Conservation (phyloP, 64 coral and sea anemone genomes). For the Pocillopora damicornis region DNA sequence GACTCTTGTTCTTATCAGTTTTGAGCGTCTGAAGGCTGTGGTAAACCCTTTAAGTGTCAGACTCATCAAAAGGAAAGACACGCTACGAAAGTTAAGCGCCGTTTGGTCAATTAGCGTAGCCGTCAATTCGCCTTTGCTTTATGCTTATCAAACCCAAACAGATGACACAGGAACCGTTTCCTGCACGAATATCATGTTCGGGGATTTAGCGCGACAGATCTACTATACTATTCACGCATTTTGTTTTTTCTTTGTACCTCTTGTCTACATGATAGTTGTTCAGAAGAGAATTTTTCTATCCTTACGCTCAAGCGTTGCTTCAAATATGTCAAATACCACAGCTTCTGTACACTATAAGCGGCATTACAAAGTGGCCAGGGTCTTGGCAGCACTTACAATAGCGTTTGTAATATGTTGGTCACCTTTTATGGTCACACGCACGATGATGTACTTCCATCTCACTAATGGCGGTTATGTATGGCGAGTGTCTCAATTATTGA, state of each 20-base stretch:
- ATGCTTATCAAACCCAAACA: slow-evolving; percentile 10
- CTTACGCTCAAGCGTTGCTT: neutral
- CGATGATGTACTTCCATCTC: slow-evolving; percentile 40
- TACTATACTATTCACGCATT: slow-evolving; percentile 39
- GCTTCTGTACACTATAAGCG: neutral
- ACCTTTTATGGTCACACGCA: slow-evolving; percentile 39
- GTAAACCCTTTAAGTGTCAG: neutral
- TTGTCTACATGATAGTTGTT: slow-evolving; percentile 1
- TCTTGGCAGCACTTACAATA: slow-evolving; percentile 12
- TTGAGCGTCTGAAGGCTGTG: slow-evolving; percentile 34
- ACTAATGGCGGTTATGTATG: slow-evolving; percentile 17
- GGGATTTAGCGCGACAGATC: slow-evolving; percentile 36
- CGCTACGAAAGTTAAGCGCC: neutral
- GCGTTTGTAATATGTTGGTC: slow-evolving; percentile 44
- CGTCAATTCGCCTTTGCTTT: slow-evolving; percentile 33
- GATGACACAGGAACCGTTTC: neutral
- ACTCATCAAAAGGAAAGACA: neutral
- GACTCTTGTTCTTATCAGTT: slow-evolving; percentile 42
- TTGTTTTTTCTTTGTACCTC: slow-evolving; percentile 26
- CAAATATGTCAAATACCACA: neutral
- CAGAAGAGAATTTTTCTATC: slow-evolving; percentile 19
- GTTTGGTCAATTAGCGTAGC: neutral
- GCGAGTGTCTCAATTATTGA: slow-evolving; percentile 38
- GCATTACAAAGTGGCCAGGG: slow-evolving; percentile 35
- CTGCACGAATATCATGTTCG: slow-evolving; percentile 21